Evolutionary conservation across 1,140 invertebrate genomes (phyloP), one percentile per base, ranked within the genome.

Genomic region (Leptinotarsa defecta): DNA sequence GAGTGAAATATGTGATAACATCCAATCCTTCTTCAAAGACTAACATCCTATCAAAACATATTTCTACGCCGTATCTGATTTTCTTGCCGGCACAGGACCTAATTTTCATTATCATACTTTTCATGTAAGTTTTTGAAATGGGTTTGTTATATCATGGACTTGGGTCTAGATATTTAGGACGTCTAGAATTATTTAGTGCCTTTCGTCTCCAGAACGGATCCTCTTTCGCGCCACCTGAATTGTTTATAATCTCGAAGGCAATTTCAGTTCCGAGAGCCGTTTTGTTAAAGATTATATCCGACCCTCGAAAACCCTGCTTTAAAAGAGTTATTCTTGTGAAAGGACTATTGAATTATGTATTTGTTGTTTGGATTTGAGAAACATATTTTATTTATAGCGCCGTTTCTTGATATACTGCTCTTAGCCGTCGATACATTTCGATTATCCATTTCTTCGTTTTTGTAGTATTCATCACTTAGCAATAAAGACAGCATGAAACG

Each of bases 111-210:
- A 34, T 34, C 8, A 34, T 34, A 34, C 34, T 8, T 34, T 34
- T 34, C 34, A 34, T 34, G 3, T 57, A 13, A 17, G 52, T 57
- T 57, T n/a, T 17, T 57, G n/a, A 57, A 57, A 57, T 57, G 52
- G 52, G n/a, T 17, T 57, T 57, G 52, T 57, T 57, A 3, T 57
- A n/a, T 57, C n/a, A 17, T 57, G 52, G 34, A n/a, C 15, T n/a
- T 4, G n/a, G 52, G 52, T 15, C 52, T 57, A 57, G 15, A 17
- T n/a, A 57, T 57, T 57, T 57, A 57, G 52, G 52, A n/a, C 52
- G n/a, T 34, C 52, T 57, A n/a, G 52, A 57, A 57, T 57, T 57
- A 57, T 57, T 57, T 57, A 57, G 52, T n/a, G n/a, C 52, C 17
- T 15, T 57, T 57, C 52, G 52, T 57, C 52, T 57, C 52, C n/a